Percentiles rank a stretch among this genome's conserved stretches.
These are phyloP conservation scores for Leptodactylus fuscus DNA, from an alignment of 2,113 vertebrate genomes.

Conservation along the genomic window DNA sequence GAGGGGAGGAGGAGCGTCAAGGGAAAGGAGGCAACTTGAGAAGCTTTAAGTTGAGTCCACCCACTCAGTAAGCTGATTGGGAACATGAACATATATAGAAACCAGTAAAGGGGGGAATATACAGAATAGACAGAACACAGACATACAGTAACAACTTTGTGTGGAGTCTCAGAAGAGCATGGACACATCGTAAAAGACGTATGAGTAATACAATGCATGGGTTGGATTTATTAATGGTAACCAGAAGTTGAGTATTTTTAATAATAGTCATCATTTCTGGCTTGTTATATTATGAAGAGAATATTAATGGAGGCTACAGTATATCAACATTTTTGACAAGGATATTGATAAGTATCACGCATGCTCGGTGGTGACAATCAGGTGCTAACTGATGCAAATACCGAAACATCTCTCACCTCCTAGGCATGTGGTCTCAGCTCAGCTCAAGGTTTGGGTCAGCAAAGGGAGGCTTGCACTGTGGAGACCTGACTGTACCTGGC, in stretches of 20 bases:
- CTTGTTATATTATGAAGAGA: not conserved
- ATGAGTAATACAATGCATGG: no score
- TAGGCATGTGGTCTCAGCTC: constrained; percentile 59
- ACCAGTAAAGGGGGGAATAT: not conserved
- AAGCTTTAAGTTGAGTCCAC: not conserved
- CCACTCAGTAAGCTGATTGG: not conserved
- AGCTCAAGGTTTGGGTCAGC: constrained; percentile 60
- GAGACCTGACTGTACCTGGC: constrained; percentile 61
- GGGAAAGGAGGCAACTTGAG: not conserved
- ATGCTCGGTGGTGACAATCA: constrained; percentile 48
- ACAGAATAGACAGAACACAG: not conserved
- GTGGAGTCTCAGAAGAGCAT: no score
- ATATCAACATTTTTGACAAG: no score
- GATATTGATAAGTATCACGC: not conserved
- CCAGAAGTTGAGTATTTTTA: not conserved
- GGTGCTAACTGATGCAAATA: constrained; percentile 54
- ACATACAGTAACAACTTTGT: no score
- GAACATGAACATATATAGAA: not conserved
- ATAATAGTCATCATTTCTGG: not conserved
- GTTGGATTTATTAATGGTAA: not conserved
- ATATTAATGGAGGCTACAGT: not conserved
- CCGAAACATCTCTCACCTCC: constrained; percentile 57
- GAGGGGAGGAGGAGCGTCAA: not conserved
- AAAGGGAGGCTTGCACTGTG: constrained; percentile 61
- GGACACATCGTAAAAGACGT: no score